These are phyloP conservation scores for Paraplagusia blochii DNA, from an alignment of 2,113 vertebrate genomes.

Conservation along the genomic window DNA sequence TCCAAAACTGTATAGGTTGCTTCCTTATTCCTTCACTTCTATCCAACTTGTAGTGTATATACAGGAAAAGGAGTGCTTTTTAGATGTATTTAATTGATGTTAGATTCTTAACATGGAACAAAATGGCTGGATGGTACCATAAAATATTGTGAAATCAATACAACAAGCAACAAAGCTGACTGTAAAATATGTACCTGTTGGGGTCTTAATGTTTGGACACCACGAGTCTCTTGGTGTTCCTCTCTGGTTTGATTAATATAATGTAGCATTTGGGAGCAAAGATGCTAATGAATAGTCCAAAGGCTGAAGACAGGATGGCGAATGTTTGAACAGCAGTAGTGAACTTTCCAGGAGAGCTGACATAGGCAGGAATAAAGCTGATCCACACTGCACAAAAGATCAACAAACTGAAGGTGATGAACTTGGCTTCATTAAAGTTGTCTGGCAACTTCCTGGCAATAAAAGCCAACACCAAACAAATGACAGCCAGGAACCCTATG, in stretches of 20 bases:
- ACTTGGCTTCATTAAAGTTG: slow-evolving; percentile 78
- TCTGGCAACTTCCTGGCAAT: slow-evolving; percentile 72
- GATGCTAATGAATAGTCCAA: slow-evolving; percentile 66
- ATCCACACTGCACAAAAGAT: slow-evolving; percentile 79
- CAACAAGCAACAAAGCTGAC: no score
- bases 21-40: no score
- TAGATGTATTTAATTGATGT: no score
- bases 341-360: slow-evolving; percentile 77
- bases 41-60: no score
- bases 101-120: no score
- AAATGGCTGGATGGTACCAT: no score
- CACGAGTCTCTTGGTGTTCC: slow-evolving; percentile 66
- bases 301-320: slow-evolving; percentile 75
- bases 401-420: slow-evolving; percentile 77
- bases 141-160: no score
- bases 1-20: no score
- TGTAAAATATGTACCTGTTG: no score
- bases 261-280: slow-evolving; percentile 75
- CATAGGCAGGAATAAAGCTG: slow-evolving; percentile 75
- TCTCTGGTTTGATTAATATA: slow-evolving; percentile 73
- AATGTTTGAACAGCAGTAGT: slow-evolving; percentile 77
- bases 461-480: slow-evolving; percentile 71
- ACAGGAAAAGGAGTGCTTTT: no score
- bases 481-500: slow-evolving; percentile 66
- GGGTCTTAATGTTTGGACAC: slow-evolving; percentile 19